phyloP scores from a whole-genome alignment of 2,888 invertebrate genomes.

The Crematogaster levior region DNA sequence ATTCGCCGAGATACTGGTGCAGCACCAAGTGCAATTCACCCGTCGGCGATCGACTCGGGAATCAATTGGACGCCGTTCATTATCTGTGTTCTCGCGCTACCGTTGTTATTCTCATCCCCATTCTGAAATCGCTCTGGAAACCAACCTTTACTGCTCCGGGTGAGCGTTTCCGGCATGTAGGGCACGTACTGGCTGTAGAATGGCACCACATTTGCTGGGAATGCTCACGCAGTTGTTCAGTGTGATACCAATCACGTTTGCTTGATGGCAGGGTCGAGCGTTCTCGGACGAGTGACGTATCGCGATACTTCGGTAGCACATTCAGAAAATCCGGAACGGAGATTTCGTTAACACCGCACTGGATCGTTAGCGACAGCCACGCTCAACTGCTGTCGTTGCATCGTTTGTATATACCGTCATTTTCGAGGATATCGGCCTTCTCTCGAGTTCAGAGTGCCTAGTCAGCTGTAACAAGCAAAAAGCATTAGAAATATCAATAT shows the following conservation, averaged over 20 bases:
- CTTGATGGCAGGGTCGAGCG: slow-evolving; percentile 88
- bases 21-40: slow-evolving; percentile 90
- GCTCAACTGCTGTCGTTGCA: slow-evolving; percentile 95
- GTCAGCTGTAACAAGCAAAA: slow-evolving; percentile 90
- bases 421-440: slow-evolving; percentile 97
- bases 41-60: slow-evolving; percentile 88
- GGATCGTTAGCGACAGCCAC: slow-evolving; percentile 94
- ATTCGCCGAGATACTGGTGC: slow-evolving; percentile 86
- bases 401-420: slow-evolving; percentile 96
- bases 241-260: slow-evolving; percentile 90
- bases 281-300: slow-evolving; percentile 89
- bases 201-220: slow-evolving; percentile 87
- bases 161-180: slow-evolving; percentile 84
- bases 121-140: slow-evolving; percentile 81
- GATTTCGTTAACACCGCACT: slow-evolving; percentile 93
- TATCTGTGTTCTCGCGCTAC: slow-evolving; percentile 87
- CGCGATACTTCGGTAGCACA: slow-evolving; percentile 94
- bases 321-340: slow-evolving; percentile 95
- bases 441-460: slow-evolving; percentile 97
- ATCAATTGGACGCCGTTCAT: slow-evolving; percentile 89
- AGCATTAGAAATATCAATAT: background rate
- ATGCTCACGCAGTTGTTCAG: slow-evolving; percentile 88
- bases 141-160: slow-evolving; percentile 84
- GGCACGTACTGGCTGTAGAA: slow-evolving; percentile 85
- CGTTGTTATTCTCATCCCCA: slow-evolving; percentile 87